Conservation (phyloP, 2,888 invertebrate species). For the Acanthosepion pharaonis region DNA sequence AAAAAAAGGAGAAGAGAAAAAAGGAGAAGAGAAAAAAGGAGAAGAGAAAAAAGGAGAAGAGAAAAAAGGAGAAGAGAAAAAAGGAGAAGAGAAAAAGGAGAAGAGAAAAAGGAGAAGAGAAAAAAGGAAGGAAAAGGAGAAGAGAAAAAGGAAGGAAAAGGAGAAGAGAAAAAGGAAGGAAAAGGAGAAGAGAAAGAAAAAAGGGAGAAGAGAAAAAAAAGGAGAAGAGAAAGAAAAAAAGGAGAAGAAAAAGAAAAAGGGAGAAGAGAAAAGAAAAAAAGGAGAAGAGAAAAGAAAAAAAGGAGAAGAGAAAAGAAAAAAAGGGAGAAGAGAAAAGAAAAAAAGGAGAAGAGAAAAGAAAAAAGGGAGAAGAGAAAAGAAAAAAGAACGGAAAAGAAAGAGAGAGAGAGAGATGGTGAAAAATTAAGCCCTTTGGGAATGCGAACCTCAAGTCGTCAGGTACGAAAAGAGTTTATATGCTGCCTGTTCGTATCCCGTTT, state of each 20-base stretch:
- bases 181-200: no score
- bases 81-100: no score
- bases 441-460: neutral
- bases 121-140: neutral
- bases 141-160: neutral
- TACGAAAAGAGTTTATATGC: neutral
- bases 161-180: neutral
- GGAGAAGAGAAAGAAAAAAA: no score
- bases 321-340: rapidly evolving
- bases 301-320: neutral
- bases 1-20: no score
- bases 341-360: neutral
- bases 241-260: no score
- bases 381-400: neutral
- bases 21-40: no score
- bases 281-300: neutral
- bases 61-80: neutral
- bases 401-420: no score
- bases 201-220: no score
- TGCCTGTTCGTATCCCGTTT: neutral
- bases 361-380: rapidly evolving
- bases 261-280: neutral
- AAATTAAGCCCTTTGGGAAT: no score
- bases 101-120: neutral
- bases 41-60: no score